Conservation (phyloP, 2,888 invertebrate genomes). For the Tipula vernalis region DNA sequence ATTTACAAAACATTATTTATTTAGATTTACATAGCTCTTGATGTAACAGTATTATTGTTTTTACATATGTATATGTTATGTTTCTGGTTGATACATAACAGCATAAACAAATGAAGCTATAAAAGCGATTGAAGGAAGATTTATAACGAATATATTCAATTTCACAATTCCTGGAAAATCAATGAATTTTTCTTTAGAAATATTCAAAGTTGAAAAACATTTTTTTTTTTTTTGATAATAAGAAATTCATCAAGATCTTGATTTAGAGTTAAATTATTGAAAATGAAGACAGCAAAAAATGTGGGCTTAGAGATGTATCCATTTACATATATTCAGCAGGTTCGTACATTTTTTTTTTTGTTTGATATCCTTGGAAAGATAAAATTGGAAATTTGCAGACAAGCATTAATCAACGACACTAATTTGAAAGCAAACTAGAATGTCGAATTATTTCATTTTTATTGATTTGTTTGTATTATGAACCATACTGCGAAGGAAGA, state of each 20-base stretch:
- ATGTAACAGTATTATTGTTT: background rate
- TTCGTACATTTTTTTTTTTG: no score
- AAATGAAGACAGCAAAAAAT: background rate
- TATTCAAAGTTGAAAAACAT: background rate
- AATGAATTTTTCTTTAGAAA: background rate
- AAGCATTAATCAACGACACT: no score
- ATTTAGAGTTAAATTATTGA: background rate
- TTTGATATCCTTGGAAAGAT: no score
- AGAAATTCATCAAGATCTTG: background rate
- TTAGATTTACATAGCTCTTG: background rate
- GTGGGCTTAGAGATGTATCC: no score
- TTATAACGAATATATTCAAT: background rate
- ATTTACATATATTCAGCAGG: no score
- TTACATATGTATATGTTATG: background rate
- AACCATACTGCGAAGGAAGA: no score
- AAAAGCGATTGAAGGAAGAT: background rate
- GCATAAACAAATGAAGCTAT: background rate
- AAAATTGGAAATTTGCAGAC: no score
- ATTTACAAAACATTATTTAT: background rate
- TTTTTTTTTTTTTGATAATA: background rate
- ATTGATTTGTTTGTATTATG: no score
- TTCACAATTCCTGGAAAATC: background rate
- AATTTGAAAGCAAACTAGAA: no score
- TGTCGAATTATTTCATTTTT: no score
- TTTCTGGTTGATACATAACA: background rate